A percentile compares a stretch with the other conserved stretches of the same genome.
Evolutionary conservation across 2,888 invertebrate genomes (phyloP).

Genomic region (Heliconius erato): DNA sequence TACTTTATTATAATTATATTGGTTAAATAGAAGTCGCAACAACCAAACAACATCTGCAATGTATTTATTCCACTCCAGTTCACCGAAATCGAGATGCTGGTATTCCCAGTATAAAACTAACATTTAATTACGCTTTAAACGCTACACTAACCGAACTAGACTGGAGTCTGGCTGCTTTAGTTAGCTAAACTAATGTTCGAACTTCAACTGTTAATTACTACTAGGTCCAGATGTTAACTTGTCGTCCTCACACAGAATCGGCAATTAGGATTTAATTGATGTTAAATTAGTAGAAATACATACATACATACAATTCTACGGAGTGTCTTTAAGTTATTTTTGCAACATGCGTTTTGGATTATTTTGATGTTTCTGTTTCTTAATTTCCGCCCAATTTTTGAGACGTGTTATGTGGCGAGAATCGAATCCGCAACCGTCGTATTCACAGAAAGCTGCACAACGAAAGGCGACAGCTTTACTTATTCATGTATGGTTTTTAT

Average conservation of each 20-base stretch:
- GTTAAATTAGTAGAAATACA: not conserved
- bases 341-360: too few relatives aligned
- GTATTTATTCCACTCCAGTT: not conserved
- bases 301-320: not conserved
- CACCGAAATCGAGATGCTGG: not conserved
- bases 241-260: not conserved
- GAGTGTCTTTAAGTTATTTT: too few relatives aligned
- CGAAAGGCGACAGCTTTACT: too few relatives aligned
- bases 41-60: constrained; percentile 5
- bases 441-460: too few relatives aligned
- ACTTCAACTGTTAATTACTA: constrained; percentile 26
- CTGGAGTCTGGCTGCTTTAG: constrained; percentile 32
- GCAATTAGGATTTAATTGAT: not conserved
- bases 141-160: constrained; percentile 40
- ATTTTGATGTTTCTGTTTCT: too few relatives aligned
- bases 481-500: too few relatives aligned
- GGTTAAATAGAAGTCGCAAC: not conserved
- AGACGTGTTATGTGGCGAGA: too few relatives aligned
- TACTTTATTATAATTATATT: not conserved
- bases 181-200: constrained; percentile 40
- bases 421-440: too few relatives aligned
- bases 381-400: too few relatives aligned
- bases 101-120: constrained; percentile 36
- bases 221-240: constrained; percentile 17
- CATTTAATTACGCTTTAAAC: constrained; percentile 43